Evolutionary conservation across 2,113 vertebrate species (phyloP), one percentile per base, ranked within the genome.

Genomic region (Montifringilla adamsi): DNA sequence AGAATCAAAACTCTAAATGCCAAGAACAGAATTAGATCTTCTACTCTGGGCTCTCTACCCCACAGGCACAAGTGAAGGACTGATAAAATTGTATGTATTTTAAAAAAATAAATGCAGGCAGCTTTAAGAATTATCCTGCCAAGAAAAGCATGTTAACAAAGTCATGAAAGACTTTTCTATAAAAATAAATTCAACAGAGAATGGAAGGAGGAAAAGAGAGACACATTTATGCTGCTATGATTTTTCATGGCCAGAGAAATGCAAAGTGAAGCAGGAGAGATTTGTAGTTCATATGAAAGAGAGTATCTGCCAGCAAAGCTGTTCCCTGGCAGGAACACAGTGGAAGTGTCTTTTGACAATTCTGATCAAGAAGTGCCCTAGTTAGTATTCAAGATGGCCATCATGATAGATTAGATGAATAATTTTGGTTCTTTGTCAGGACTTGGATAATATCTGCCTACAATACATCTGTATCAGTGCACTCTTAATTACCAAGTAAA

Each of bases 401-500:
- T 41, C 92, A 94, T 90, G 95, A 97, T 93, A 97, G 81, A 95
- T 95, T 85, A 97, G 83, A 95, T 72, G 94, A 98, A 97, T 97
- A 97, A 97, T 97, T 97, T 93, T 78, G 26, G 43, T 94, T 94
- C 95, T 97, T 96, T 97, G 94, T 97, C 93, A 97, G 62, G 78
- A 58, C 52, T 75, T 93, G 55, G 87, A 94, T 94, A 95, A 68
- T 90, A 78, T 97, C 95, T 96, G 89, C 60, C 93, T 22, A 17
- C 46, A 81, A 91, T 92, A 89, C 93, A 95, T 97, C 96, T 97
- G 90, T 97, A 96, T 82, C 87, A 92, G 22, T 76, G 90, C 82
- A 91, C 63, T 89, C 74, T 93, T 95, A 97, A 97, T 97, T 94
- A 94, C 92, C 3, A n/a, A 70, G 80, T 66, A 66, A 87, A 83